phyloP scores from a whole-genome alignment of 2,797 vertebrate genomes.

The Astyanax mexicanus region DNA sequence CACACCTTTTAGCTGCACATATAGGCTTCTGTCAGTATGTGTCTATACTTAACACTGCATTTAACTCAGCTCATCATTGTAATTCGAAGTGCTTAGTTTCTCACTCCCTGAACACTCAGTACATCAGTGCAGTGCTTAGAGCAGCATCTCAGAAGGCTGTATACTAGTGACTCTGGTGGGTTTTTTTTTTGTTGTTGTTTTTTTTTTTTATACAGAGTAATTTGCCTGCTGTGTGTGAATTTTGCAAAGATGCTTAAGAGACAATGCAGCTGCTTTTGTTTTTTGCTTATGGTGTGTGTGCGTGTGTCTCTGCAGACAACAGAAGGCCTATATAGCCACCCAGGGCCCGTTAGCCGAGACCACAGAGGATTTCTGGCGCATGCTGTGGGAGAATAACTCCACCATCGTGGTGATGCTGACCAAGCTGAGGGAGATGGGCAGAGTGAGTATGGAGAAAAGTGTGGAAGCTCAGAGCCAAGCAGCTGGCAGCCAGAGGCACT shows the following conservation, averaged over 20 bases:
- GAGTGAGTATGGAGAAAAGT: slow-evolving; percentile 77
- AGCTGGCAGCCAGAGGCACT: background rate
- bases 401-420: slow-evolving; percentile 98
- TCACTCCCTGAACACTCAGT: slow-evolving; percentile 21
- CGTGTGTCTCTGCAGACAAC: slow-evolving; percentile 81
- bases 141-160: background rate
- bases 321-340: slow-evolving; percentile 95
- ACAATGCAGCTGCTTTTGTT: background rate
- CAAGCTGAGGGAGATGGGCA: slow-evolving; percentile 95
- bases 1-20: too few species aligned
- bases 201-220: too few species aligned
- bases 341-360: slow-evolving; percentile 96
- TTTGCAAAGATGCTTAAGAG: background rate
- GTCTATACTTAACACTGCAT: background rate
- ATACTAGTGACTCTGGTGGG: background rate
- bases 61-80: background rate
- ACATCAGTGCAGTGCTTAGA: background rate
- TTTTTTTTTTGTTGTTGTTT: too few species aligned
- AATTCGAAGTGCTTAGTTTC: slow-evolving; percentile 25
- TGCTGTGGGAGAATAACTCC: slow-evolving; percentile 98
- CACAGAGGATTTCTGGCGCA: slow-evolving; percentile 98
- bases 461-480: background rate
- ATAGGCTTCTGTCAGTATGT: background rate
- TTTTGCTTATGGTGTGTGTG: background rate
- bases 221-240: background rate